phyloP scores from a whole-genome alignment of 2,888 invertebrate species.

The Andrena fulva region DNA sequence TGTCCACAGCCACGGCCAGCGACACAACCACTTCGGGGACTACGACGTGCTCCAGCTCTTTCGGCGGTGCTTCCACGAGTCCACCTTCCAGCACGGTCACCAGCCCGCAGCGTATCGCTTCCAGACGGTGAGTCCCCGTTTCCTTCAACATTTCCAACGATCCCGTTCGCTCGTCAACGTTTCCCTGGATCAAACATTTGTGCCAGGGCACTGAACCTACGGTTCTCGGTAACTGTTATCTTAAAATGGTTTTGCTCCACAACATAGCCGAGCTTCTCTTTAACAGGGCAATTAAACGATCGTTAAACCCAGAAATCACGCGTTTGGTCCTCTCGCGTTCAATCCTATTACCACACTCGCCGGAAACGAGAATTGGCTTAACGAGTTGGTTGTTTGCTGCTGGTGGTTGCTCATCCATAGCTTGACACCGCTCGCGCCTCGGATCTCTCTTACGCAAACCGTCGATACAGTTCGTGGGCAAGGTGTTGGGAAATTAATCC shows the following conservation, averaged over 20 bases:
- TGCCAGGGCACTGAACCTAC: neutral
- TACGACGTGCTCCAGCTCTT: constrained; percentile 73
- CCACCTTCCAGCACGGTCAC: constrained; percentile 74
- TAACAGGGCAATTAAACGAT: neutral
- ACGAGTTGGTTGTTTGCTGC: constrained; percentile 48
- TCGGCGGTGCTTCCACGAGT: constrained; percentile 71
- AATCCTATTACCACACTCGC: constrained; percentile 39
- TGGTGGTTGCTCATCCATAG: constrained; percentile 52
- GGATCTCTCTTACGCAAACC: constrained; percentile 53
- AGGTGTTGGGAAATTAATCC: constrained; percentile 42
- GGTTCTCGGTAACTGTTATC: neutral
- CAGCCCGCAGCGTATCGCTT: constrained; percentile 76
- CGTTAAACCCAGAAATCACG: neutral
- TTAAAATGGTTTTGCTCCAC: neutral
- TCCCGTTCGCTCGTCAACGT: neutral
- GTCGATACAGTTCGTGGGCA: constrained; percentile 39
- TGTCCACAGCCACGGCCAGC: constrained; percentile 70
- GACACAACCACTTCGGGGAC: constrained; percentile 68
- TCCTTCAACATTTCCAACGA: neutral
- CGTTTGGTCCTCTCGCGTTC: constrained; percentile 17
- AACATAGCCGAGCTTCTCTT: neutral
- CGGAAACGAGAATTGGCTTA: constrained; percentile 62
- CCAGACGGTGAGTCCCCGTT: constrained; percentile 70
- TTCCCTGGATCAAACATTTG: neutral
- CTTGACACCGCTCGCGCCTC: constrained; percentile 49